Conservation (phyloP, 2,888 invertebrate genomes). For the Clitarchus hookeri region DNA sequence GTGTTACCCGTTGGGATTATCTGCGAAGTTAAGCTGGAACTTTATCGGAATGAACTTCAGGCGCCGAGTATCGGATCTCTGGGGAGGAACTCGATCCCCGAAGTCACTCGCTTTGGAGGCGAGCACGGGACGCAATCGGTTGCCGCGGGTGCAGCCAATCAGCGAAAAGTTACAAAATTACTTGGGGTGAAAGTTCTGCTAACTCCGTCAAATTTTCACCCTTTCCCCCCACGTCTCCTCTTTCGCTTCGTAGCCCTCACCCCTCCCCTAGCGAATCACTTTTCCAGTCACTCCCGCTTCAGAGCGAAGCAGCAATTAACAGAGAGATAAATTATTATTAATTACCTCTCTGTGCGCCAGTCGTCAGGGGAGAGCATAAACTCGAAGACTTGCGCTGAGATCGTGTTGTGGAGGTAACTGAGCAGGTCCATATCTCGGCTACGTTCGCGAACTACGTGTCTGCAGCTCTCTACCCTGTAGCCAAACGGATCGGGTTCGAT, state of each 20-base stretch:
- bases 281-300: background rate
- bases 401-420: background rate
- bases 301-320: background rate
- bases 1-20: background rate
- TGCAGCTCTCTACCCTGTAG: no score
- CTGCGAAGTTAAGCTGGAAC: background rate
- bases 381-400: background rate
- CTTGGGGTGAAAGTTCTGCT: background rate
- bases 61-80: background rate
- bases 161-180: conserved; percentile 2
- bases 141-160: background rate
- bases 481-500: no score
- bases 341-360: background rate
- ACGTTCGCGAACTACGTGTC: no score
- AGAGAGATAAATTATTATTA: conserved; percentile 6
- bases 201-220: background rate
- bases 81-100: background rate
- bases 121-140: background rate
- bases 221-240: background rate
- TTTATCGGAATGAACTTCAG: background rate
- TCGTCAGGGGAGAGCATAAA: background rate
- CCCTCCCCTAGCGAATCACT: background rate
- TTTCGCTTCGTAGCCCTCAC: background rate
- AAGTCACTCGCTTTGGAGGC: background rate
- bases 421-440: no score